A percentile compares a stretch with the other conserved stretches of the same genome.
Conservation (phyloP, 2,113 vertebrate genomes). For the Paraplagusia blochii region DNA sequence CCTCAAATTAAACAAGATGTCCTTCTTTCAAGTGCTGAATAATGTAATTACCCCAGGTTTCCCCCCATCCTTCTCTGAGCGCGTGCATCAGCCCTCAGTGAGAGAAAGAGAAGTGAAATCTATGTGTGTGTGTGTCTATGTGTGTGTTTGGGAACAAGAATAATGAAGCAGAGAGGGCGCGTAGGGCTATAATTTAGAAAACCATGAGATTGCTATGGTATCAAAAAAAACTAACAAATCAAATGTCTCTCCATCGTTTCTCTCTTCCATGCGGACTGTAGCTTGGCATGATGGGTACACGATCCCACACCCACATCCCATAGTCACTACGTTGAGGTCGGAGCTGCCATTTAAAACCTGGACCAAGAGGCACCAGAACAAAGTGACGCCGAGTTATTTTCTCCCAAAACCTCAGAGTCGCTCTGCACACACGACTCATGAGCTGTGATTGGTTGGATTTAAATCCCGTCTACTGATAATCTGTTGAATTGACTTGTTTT, state of each 20-base stretch:
- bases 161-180: constrained; percentile 36
- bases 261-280: constrained; percentile 54
- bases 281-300: constrained; percentile 40
- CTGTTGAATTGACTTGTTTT: too few relatives aligned
- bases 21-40: constrained; percentile 3
- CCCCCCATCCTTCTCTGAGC: neutral
- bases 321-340: constrained; percentile 63
- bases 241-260: constrained; percentile 48
- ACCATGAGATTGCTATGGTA: constrained; percentile 52
- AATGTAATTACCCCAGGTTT: neutral
- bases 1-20: constrained; percentile 5
- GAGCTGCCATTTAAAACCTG: constrained; percentile 43
- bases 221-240: constrained; percentile 59
- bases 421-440: constrained; percentile 35
- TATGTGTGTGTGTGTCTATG: constrained; percentile 18
- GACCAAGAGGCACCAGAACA: constrained; percentile 57
- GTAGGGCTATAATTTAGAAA: constrained; percentile 51
- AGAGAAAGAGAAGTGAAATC: constrained; percentile 9
- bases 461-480: too few relatives aligned
- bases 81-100: constrained; percentile 24
- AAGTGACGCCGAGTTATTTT: constrained; percentile 55
- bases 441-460: neutral
- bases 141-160: constrained; percentile 19
- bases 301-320: constrained; percentile 46
- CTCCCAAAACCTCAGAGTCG: constrained; percentile 37